Conservation (phyloP, 1,140 invertebrate species). For the Zaprionus nigranus region DNA sequence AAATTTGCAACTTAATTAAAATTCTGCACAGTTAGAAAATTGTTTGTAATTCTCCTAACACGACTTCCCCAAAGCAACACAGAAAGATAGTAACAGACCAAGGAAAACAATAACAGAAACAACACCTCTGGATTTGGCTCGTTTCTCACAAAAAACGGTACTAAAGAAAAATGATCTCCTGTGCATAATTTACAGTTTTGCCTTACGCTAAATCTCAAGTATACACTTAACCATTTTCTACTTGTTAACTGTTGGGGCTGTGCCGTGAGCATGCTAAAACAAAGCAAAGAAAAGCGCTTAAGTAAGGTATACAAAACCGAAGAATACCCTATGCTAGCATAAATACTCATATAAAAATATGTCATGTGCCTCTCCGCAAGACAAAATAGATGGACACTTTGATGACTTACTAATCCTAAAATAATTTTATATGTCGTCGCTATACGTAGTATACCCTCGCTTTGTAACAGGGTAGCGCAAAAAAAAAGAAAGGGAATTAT, state of each 20-base stretch:
- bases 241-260: constrained; percentile 74
- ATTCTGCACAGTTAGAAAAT: constrained; percentile 59
- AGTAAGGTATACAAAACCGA: not conserved
- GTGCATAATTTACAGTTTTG: constrained; percentile 82
- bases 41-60: constrained; percentile 54
- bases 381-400: not conserved
- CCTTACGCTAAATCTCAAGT: constrained; percentile 77
- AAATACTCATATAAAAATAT: not conserved
- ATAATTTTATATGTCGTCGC: not conserved
- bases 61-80: constrained; percentile 16
- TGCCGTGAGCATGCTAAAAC: constrained; percentile 51
- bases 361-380: not conserved
- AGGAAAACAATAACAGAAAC: constrained; percentile 39
- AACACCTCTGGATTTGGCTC: constrained; percentile 23
- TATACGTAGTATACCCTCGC: not conserved
- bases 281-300: constrained; percentile 24
- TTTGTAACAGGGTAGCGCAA: constrained; percentile 6
- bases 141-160: constrained; percentile 28
- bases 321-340: not conserved
- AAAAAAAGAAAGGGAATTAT: constrained; percentile 63
- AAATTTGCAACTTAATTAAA: constrained; percentile 81
- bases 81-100: constrained; percentile 36
- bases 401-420: not conserved
- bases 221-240: constrained; percentile 81
- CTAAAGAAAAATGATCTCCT: constrained; percentile 79